phyloP scores from a whole-genome alignment of 2,888 invertebrate species.

The Cynaeus angustus region DNA sequence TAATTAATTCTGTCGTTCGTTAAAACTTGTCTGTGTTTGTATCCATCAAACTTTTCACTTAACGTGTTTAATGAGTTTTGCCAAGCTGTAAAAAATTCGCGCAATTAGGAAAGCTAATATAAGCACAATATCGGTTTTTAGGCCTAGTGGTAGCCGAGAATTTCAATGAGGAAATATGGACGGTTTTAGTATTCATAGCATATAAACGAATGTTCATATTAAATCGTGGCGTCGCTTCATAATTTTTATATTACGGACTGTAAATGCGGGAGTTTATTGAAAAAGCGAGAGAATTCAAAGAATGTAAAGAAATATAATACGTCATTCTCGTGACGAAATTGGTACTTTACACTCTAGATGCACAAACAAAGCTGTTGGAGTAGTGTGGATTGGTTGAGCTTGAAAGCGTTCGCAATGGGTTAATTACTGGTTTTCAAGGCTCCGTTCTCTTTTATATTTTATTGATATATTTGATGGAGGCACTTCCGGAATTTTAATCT shows the following conservation, averaged over 20 bases:
- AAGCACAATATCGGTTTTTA: not conserved
- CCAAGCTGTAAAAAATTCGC: not conserved
- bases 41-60: not conserved
- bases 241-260: not conserved
- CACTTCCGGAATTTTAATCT: constrained; percentile 2
- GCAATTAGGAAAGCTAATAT: not conserved
- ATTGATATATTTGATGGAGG: no score
- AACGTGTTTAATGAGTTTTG: not conserved
- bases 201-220: not conserved
- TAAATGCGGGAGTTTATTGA: not conserved
- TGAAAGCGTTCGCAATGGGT: no score
- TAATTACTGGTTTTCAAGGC: no score
- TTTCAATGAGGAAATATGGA: not conserved
- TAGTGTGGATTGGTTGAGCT: no score
- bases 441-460: no score
- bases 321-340: no score
- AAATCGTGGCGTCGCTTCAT: not conserved
- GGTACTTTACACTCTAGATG: no score
- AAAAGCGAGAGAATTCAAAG: no score
- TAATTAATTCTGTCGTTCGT: not conserved
- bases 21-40: not conserved
- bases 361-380: no score
- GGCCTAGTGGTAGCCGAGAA: not conserved
- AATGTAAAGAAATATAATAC: no score
- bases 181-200: constrained; percentile 1